Percentiles rank a stretch among this genome's conserved stretches.
phyloP scores from a whole-genome alignment of 2,888 invertebrate species.

The Smittia aterrima region DNA sequence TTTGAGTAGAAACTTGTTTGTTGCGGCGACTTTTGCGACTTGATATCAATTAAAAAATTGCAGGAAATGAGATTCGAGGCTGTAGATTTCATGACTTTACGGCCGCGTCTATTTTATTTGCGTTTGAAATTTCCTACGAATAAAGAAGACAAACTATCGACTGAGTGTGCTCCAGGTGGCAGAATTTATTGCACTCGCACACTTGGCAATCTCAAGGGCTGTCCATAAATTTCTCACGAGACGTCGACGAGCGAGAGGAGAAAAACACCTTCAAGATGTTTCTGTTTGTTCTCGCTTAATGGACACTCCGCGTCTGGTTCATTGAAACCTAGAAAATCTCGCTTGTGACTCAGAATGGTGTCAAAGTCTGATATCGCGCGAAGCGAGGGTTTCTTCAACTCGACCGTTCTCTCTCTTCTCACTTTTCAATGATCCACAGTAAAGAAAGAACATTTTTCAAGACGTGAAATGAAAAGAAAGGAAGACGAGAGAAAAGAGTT shows the following conservation, averaged over 20 bases:
- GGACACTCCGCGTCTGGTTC: constrained; percentile 8
- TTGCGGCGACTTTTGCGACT: background rate
- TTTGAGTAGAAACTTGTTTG: constrained; percentile 1
- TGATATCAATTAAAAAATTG: too few relatives aligned
- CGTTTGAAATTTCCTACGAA: background rate
- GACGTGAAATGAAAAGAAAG: constrained; percentile 6
- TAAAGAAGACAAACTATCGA: background rate
- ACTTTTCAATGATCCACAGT: background rate
- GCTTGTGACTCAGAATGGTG: constrained; percentile 12
- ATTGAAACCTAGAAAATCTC: constrained; percentile 3
- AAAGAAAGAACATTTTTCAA: background rate
- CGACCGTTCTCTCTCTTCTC: background rate
- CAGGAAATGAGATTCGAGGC: background rate
- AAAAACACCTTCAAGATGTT: background rate
- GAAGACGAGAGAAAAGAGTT: constrained; percentile 32
- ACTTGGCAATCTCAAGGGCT: background rate
- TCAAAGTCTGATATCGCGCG: constrained; percentile 17
- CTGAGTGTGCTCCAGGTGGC: background rate
- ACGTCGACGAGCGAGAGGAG: background rate
- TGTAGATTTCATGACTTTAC: background rate
- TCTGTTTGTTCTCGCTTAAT: constrained; percentile 1
- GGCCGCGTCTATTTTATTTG: background rate
- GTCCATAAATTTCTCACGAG: background rate
- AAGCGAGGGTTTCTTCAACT: constrained; percentile 18
- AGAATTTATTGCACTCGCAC: constrained; percentile 2